phyloP scores from a whole-genome alignment of 2,113 vertebrate species.

The Nipponia nippon region DNA sequence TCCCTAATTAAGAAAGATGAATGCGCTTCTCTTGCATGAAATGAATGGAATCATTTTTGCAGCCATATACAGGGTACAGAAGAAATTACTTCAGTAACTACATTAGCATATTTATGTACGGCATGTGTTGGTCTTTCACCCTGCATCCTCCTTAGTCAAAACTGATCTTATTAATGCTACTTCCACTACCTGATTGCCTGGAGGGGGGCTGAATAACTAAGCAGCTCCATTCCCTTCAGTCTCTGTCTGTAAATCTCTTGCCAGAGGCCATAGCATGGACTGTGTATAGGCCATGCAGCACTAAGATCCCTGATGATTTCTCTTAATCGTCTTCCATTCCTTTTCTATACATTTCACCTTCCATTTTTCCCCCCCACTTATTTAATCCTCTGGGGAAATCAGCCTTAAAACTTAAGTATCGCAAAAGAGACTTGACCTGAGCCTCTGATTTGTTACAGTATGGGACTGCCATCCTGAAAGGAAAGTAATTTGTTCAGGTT shows the following conservation, averaged over 20 bases:
- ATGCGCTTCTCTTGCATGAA: not conserved
- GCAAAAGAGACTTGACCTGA: not conserved
- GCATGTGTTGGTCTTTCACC: not conserved
- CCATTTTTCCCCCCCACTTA: not conserved
- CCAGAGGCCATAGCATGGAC: not conserved
- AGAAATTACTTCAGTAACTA: slow-evolving; percentile 12
- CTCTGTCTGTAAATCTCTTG: not conserved
- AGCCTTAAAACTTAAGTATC: not conserved
- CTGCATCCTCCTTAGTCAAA: not conserved
- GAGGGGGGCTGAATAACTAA: slow-evolving; percentile 16
- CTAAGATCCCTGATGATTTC: not conserved
- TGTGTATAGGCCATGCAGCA: not conserved
- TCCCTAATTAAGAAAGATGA: slow-evolving; percentile 42
- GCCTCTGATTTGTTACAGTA: not conserved
- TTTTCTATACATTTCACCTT: not conserved
- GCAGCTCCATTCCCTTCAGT: not conserved
- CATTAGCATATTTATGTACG: slow-evolving; percentile 42
- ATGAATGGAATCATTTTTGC: not conserved
- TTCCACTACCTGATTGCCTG: not conserved
- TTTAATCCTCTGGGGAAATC: not conserved
- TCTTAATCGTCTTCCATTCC: not conserved
- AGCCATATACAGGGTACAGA: not conserved
- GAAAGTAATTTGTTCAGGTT: not conserved
- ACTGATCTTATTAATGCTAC: slow-evolving; percentile 3
- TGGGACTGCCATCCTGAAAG: not conserved